Conservation (phyloP, 1,140 invertebrate genomes). For the Fragariocoptes setiger region DNA sequence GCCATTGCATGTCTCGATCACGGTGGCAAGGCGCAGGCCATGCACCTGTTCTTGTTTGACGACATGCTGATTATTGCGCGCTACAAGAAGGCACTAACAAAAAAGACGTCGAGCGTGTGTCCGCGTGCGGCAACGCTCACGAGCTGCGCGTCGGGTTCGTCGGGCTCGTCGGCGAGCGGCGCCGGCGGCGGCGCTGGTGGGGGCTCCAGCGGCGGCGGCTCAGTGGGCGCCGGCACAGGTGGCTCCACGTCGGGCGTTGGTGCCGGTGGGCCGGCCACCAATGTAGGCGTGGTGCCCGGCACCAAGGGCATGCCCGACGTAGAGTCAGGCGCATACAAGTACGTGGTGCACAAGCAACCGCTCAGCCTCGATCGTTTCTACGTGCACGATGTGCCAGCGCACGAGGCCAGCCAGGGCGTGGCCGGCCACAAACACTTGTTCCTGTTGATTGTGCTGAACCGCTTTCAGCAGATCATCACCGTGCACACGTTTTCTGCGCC, state of each 20-base stretch:
- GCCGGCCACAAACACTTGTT: conserved; percentile 25
- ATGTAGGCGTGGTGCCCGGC: neutral
- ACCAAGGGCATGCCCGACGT: neutral
- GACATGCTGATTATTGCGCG: conserved; percentile 34
- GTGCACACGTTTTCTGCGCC: conserved; percentile 25
- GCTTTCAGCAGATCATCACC: conserved; percentile 26
- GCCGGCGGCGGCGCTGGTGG: conserved; percentile 4
- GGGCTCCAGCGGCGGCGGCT: no score
- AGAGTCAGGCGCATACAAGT: conserved; percentile 19
- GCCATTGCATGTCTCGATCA: conserved; percentile 24
- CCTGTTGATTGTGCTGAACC: conserved; percentile 24
- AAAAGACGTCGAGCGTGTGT: conserved; percentile 18
- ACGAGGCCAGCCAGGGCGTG: no score
- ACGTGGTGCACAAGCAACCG: conserved; percentile 31
- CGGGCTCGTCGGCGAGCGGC: conserved; percentile 1
- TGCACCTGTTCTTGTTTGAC: conserved; percentile 32
- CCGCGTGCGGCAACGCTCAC: conserved; percentile 1
- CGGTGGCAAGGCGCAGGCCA: conserved; percentile 24
- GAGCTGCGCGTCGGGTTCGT: conserved; percentile 3
- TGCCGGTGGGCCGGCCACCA: neutral
- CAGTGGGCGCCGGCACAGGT: no score
- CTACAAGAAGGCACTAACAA: conserved; percentile 24
- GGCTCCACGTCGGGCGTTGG: neutral
- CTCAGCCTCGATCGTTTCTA: conserved; percentile 31
- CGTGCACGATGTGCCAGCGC: conserved; percentile 31